Evolutionary conservation across 1,140 invertebrate species (phyloP).

Genomic region (Drosophila serrata): DNA sequence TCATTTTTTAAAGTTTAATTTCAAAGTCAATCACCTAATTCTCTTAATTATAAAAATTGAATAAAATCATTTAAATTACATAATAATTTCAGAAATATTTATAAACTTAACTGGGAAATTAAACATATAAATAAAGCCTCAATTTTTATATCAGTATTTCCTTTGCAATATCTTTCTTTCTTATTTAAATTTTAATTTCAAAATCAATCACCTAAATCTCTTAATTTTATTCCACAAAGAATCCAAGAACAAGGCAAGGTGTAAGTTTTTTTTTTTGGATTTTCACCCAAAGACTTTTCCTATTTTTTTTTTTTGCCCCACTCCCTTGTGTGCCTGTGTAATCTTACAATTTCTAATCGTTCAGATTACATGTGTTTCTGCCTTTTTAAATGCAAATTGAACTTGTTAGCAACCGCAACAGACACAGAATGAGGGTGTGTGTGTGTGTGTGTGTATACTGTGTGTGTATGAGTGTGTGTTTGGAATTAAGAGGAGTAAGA

Average conservation of each 20-base stretch:
- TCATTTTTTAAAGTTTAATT: too few species aligned
- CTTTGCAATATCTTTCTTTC: background rate
- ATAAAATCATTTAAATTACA: too few species aligned
- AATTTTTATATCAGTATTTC: rapidly evolving
- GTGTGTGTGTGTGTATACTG: background rate
- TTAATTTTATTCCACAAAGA: conserved; percentile 3
- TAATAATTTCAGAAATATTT: too few species aligned
- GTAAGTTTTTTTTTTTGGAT: background rate
- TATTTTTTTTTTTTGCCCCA: background rate
- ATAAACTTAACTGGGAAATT: too few species aligned
- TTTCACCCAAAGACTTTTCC: conserved; percentile 9
- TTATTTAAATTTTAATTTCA: conserved; percentile 1
- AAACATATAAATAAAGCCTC: too few species aligned
- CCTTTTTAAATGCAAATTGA: conserved; percentile 82
- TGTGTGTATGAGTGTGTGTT: background rate
- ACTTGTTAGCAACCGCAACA: conserved; percentile 73
- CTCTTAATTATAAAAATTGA: too few species aligned
- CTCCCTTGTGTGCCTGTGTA: conserved; percentile 11
- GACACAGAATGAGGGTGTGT: conserved; percentile 9
- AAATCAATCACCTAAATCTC: conserved; percentile 7
- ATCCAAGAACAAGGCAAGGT: background rate
- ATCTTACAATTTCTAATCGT: conserved; percentile 80
- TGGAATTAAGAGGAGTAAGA: conserved; percentile 4
- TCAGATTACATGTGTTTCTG: conserved; percentile 80
- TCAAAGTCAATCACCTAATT: too few species aligned